Evolutionary conservation across 2,888 invertebrate species (phyloP), one percentile per base, ranked within the genome.

Genomic region (Andrena flavipes): DNA sequence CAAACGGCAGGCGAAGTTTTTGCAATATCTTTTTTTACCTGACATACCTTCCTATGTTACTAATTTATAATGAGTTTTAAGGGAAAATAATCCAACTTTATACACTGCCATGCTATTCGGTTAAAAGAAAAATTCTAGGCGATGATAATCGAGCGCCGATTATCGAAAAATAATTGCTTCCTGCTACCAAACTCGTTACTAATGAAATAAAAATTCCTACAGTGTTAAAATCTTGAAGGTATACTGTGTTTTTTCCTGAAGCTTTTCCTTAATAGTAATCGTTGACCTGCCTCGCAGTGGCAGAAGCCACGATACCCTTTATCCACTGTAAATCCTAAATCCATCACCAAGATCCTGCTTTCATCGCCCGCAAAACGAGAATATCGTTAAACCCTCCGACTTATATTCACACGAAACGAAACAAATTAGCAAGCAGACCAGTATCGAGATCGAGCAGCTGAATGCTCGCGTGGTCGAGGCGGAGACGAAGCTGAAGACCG

Each of bases 381-480:
- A 49, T 67, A 13, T 35, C 35, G 60, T 42, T 54, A 33, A 68
- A 23, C 26, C 48, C 23, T 35, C 48, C 49, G 26, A 10, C 42
- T 56, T 64, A 72, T 81, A 67, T 84, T 84, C 30, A 76, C 60
- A 65, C 70, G 56, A 63, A 79, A 65, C 74, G 35, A 74, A 76
- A 80, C 82, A 84, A 84, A 84, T 85, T 94, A 99, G 99, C 95
- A 99, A 99, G 95, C 98, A 98, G 95, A 98, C 98, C 94, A 97
- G 98, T 96, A 98, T 99, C 94, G 99, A 99, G 95, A 98, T 99
- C 94, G 99, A 99, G 95, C 98, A 98, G 95, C 95, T 99, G 95
- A 98, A 96, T 94, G 98, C 98, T 92, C 98, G 99, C 92, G 97
- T 99, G 90, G 97, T 98, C 84, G 99, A 99, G 94, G 98, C 99